Conservation (phyloP, 1,140 invertebrate species). For the Nixonia krombeini region DNA sequence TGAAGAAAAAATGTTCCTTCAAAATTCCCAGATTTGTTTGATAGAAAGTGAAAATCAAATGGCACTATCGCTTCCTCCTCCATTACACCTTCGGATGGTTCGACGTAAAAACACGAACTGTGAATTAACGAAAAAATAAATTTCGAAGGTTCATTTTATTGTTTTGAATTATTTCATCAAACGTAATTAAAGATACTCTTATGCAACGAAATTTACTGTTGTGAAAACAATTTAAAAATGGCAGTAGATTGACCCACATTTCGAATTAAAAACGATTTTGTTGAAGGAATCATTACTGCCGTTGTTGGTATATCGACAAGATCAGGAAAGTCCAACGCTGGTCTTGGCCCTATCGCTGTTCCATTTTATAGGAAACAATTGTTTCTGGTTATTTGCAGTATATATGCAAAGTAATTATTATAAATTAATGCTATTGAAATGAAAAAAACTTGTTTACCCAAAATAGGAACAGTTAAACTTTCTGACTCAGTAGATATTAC, state of each 20-base stretch:
- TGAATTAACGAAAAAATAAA: conserved; percentile 3
- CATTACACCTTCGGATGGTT: conserved; percentile 61
- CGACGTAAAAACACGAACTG: conserved; percentile 59
- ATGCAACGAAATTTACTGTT: conserved; percentile 38
- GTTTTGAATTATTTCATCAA: not conserved
- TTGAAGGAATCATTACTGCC: conserved; percentile 62
- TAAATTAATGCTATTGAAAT: no score
- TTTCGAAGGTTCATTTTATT: conserved; percentile 17
- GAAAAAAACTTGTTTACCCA: conserved; percentile 40
- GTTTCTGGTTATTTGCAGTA: no score
- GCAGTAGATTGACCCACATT: conserved; percentile 63
- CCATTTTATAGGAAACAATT: no score
- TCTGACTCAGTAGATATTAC: conserved; percentile 55
- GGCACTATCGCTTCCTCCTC: conserved; percentile 53
- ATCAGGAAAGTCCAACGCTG: conserved; percentile 71
- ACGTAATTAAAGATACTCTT: not conserved
- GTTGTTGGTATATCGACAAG: conserved; percentile 60
- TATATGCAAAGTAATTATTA: no score
- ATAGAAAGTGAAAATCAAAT: conserved; percentile 54
- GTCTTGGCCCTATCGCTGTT: conserved; percentile 64
- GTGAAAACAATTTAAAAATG: conserved; percentile 54
- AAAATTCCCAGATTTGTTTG: conserved; percentile 43
- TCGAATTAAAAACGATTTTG: conserved; percentile 58
- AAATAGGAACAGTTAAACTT: conserved; percentile 53
- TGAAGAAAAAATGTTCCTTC: conserved; percentile 55